phyloP scores from a whole-genome alignment of 2,797 vertebrate species.

The Acomys russatus region DNA sequence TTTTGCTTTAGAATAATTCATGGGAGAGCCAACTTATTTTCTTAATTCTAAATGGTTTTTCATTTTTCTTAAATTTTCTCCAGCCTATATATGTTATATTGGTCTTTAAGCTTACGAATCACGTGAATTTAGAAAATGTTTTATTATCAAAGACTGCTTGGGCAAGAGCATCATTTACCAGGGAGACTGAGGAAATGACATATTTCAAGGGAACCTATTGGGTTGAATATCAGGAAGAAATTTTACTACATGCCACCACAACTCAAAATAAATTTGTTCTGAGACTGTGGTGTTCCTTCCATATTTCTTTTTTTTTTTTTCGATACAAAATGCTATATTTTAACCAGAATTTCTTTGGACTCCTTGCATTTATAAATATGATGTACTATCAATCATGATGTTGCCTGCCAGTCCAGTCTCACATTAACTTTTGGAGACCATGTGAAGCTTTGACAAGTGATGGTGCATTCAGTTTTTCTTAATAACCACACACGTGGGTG shows the following conservation, averaged over 20 bases:
- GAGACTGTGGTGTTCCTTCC: not conserved
- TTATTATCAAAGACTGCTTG: not conserved
- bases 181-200: not conserved
- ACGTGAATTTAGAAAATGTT: not conserved
- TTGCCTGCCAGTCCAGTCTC: constrained; percentile 52
- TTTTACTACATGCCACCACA: not conserved
- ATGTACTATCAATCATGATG: constrained; percentile 71
- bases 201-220: not conserved
- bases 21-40: not conserved
- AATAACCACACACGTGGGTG: not conserved
- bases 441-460: not conserved
- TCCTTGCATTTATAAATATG: constrained; percentile 61
- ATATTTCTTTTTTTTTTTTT: not conserved
- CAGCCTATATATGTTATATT: not conserved
- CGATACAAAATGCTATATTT: constrained; percentile 43
- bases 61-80: not conserved
- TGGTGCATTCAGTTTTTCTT: not conserved
- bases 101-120: not conserved
- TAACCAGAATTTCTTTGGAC: constrained; percentile 67
- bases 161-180: not conserved
- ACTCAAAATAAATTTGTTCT: not conserved
- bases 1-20: not conserved
- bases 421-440: constrained; percentile 9
- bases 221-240: not conserved
- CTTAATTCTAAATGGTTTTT: not conserved